These are phyloP conservation scores for Callospermophilus lateralis DNA, from an alignment of 2,113 vertebrate genomes.

Conservation along the genomic window DNA sequence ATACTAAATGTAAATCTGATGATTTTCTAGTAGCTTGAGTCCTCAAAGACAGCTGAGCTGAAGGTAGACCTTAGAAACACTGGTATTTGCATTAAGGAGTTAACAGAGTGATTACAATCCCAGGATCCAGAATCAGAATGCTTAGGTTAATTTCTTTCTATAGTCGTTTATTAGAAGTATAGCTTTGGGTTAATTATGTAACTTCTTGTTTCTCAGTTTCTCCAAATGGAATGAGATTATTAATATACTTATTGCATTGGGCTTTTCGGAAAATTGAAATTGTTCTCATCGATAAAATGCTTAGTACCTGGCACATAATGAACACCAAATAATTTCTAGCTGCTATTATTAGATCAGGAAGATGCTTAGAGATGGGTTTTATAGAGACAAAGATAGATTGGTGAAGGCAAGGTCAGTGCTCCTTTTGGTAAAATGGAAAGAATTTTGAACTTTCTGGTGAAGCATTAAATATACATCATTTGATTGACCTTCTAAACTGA, in stretches of 20 bases:
- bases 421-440: conserved; percentile 60
- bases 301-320: neutral
- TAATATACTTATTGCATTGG: too few species aligned
- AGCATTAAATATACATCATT: conserved; percentile 28
- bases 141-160: neutral
- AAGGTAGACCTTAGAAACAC: neutral
- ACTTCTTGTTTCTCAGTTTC: neutral
- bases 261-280: neutral
- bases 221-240: neutral
- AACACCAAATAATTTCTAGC: conserved; percentile 29
- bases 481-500: conserved; percentile 51
- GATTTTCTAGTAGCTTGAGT: neutral
- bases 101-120: neutral
- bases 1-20: neutral
- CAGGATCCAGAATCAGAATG: neutral
- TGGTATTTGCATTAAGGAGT: neutral
- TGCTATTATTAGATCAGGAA: conserved; percentile 2
- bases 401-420: neutral
- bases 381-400: conserved; percentile 2
- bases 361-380: neutral
- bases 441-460: conserved; percentile 57
- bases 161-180: neutral
- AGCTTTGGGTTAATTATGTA: neutral
- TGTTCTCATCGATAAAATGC: neutral
- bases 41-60: neutral